Evolutionary conservation across 30 jellyfish, hydroid and myxozoan genomes (phyloP), one percentile per base, ranked within the genome.

Genomic region (Aurelia coerulea): DNA sequence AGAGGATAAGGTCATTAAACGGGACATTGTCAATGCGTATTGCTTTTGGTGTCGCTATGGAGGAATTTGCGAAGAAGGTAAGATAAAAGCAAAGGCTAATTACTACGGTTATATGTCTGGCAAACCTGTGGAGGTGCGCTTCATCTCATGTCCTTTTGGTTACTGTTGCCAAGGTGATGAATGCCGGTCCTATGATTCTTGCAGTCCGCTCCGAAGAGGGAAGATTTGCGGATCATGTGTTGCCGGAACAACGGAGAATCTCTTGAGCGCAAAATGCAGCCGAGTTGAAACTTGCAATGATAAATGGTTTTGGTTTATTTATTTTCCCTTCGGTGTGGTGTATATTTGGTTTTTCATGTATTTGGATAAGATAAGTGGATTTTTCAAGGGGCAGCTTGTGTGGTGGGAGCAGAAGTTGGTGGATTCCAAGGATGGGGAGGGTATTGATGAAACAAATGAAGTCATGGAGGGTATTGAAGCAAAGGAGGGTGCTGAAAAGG

Each of bases 1-100:
- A 10, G 67, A 80, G 11, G 93, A 93, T 6, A 16, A 13, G 31
- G 68, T 94, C 10, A 9, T 63, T 3, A 33, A 60, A 6, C 59
- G 39, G 35, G 73, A 71, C n/a, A 69, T 65, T n/a, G 65, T 35
- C 5, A 79, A 73, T 29, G 97, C 89, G 16, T 65, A 78, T 29
- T 94, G 99, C 78, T 63, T 39, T 77, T 72, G 79, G 78, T 94
- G 99, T 53, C 85, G 89, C 56, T 94, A 87, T 72, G 99, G 99
- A 15, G 99, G 99, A 1, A 83, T 86, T 6, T 94, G 99, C 66
- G 92, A 84, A 75, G 81, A 64, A 14, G 99, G 99, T 0, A 46
- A 82, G 33, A 94, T 94, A 23, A 87, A 76, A 23, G 83, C 99
- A 35, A 87, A 82, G 63, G 77, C 97, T 31, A 94, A 94, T 69